These are phyloP conservation scores for Hetaerina titia DNA, from an alignment of 2,888 invertebrate species.

Conservation along the genomic window DNA sequence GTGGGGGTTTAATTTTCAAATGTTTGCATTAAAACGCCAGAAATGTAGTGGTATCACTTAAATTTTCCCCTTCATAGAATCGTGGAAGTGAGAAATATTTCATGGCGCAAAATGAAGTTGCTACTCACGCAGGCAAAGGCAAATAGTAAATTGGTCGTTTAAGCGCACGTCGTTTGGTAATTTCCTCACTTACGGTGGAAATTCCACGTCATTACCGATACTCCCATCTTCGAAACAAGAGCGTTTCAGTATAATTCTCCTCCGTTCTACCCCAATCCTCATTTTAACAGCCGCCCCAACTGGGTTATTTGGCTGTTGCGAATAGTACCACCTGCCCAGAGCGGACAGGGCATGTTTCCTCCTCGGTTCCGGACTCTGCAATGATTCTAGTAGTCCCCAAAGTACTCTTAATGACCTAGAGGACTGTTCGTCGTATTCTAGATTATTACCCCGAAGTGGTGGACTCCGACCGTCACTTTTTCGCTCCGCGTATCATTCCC, in stretches of 20 bases:
- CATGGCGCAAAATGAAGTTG: not conserved
- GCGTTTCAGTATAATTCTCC: not conserved
- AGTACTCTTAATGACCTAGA: not conserved
- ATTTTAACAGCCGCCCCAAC: not conserved
- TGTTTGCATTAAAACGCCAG: too few relatives aligned
- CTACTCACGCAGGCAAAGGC: not conserved
- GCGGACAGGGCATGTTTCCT: too few relatives aligned
- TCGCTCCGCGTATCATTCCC: not conserved
- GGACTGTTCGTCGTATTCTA: not conserved
- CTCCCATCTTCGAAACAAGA: not conserved
- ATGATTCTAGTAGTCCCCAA: not conserved
- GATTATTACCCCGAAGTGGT: not conserved
- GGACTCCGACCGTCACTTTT: not conserved
- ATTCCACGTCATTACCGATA: not conserved
- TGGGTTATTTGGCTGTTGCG: not conserved
- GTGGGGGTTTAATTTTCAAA: too few relatives aligned
- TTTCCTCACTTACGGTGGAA: not conserved
- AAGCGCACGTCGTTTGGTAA: not conserved
- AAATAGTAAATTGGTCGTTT: not conserved
- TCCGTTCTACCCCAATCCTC: not conserved
- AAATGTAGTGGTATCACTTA: too few relatives aligned
- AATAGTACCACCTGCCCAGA: not conserved
- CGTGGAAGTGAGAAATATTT: not conserved
- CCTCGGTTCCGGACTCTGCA: too few relatives aligned
- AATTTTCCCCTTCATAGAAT: not conserved